Conservation (phyloP, 2,113 vertebrate species). For the Lophochroa leadbeateri region DNA sequence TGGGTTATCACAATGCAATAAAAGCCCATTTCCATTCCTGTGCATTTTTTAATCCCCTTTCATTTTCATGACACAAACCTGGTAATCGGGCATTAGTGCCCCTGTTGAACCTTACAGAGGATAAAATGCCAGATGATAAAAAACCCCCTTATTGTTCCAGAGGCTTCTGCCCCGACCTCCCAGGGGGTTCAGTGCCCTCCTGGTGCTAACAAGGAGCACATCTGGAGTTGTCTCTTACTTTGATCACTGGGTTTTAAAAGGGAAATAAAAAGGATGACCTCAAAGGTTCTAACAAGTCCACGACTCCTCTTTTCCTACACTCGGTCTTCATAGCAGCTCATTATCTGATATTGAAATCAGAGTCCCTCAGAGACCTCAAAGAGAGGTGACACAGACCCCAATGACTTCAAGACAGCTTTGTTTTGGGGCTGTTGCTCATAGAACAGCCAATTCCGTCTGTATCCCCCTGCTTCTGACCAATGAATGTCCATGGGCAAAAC, state of each 20-base stretch:
- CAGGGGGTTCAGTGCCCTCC: background rate
- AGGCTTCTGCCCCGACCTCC: background rate
- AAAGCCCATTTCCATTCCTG: background rate
- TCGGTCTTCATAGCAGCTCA: background rate
- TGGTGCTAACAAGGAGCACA: background rate
- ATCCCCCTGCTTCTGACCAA: fast-evolving
- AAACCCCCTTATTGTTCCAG: background rate
- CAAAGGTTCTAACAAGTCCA: background rate
- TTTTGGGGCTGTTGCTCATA: background rate
- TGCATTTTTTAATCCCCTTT: background rate
- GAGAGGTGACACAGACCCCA: background rate
- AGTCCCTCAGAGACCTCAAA: background rate
- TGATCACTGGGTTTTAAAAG: background rate
- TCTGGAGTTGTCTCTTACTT: background rate
- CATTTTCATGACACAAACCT: background rate
- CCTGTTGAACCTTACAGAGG: background rate
- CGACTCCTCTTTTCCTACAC: background rate
- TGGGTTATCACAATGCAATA: background rate
- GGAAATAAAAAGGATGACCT: background rate
- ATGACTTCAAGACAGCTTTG: fast-evolving
- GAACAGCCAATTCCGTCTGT: background rate
- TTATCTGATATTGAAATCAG: background rate
- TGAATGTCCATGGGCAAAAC: fast-evolving
- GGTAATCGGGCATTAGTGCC: background rate
- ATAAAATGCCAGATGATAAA: background rate